These are phyloP conservation scores for Chaetorhynchus papuensis DNA, from an alignment of 2,113 vertebrate genomes.

Conservation along the genomic window DNA sequence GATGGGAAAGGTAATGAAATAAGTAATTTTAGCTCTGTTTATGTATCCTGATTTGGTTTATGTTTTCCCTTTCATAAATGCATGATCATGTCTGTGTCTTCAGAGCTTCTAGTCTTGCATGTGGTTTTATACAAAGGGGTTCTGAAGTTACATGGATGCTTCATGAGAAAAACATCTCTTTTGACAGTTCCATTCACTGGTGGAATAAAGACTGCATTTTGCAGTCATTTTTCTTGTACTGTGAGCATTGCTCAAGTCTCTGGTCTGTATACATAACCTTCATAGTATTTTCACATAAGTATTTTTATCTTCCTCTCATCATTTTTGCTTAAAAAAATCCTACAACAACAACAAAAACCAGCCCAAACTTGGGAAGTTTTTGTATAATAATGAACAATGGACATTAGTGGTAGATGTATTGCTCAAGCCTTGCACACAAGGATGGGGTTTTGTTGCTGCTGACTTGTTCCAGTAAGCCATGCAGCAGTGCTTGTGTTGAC, in stretches of 20 bases:
- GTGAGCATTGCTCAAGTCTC: not conserved
- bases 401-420: not conserved
- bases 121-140: not conserved
- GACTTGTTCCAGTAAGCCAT: not conserved
- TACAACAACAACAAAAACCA: accelerated
- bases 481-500: not conserved
- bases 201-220: not conserved
- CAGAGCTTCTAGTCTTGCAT: not conserved
- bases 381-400: not conserved
- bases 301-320: not conserved
- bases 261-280: not conserved
- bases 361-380: not conserved
- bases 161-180: not conserved
- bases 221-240: not conserved
- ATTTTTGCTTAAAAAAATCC: not conserved
- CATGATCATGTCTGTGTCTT: not conserved
- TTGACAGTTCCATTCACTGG: not conserved
- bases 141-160: not conserved
- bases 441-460: not conserved
- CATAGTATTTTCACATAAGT: not conserved
- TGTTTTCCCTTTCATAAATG: not conserved
- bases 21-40: not conserved
- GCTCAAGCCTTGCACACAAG: not conserved
- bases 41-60: not conserved
- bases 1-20: not conserved